Evolutionary conservation across 1,140 invertebrate species (phyloP).

Genomic region (Tachypleus tridentatus): DNA sequence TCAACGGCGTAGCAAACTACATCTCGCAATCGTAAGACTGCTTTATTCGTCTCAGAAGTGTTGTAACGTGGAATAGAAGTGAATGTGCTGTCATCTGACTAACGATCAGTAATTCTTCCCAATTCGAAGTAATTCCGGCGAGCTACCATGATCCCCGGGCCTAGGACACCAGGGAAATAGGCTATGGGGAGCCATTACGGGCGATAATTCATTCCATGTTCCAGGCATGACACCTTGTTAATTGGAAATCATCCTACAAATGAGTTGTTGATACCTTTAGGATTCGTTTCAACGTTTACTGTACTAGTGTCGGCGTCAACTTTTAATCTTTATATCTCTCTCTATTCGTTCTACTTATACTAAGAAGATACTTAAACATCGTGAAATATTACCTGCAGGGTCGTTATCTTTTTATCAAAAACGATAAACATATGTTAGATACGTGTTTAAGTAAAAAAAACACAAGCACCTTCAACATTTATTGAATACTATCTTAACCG

Average conservation of each 20-base stretch:
- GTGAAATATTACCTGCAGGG: no score
- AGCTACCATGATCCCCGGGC: slow-evolving; percentile 4
- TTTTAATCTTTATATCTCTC: no score
- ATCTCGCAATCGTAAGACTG: slow-evolving; percentile 4
- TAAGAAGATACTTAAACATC: no score
- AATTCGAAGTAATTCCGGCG: slow-evolving; percentile 9
- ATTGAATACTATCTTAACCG: no score
- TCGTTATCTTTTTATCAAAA: no score
- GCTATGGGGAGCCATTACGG: slow-evolving; percentile 16
- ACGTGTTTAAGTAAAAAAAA: no score
- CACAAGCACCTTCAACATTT: no score
- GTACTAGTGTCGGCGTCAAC: no score
- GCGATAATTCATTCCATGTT: slow-evolving; percentile 17
- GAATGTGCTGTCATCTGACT: neutral
- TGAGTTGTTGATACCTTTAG: slow-evolving; percentile 7
- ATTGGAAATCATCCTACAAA: slow-evolving; percentile 15
- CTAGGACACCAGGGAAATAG: slow-evolving; percentile 3
- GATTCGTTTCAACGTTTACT: no score
- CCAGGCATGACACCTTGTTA: slow-evolving; percentile 16
- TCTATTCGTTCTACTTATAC: no score
- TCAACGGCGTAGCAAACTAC: no score
- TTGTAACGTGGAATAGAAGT: neutral
- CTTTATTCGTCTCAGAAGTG: slow-evolving; percentile 4
- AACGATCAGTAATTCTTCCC: slow-evolving; percentile 16
- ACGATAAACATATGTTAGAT: no score